Evolutionary conservation across 1,140 invertebrate species (phyloP), one percentile per base, ranked within the genome.

Genomic region (Drosophila persimilis): DNA sequence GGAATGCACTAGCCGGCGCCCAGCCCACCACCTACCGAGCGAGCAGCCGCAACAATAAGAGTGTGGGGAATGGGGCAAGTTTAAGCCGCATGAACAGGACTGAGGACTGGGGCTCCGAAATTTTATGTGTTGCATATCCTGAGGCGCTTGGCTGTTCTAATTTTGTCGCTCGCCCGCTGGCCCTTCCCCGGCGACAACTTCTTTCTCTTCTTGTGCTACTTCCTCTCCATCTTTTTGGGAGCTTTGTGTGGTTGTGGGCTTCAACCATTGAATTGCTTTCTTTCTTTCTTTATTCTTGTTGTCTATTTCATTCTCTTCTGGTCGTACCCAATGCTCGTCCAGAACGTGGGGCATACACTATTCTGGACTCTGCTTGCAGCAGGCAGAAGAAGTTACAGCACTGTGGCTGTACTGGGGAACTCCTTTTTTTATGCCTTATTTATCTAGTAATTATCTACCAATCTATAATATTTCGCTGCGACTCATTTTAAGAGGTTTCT

Each of bases 41-140:
- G 20, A 69, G 35, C 56, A 45, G 15, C 9, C n/a, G 24, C 7
- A 17, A 35, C 20, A n/a, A n/a, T 13, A 31, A n/a, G 0, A 22
- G 8, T 2, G 8, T 2, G 31, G n/a, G 15, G 47, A 69, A 8
- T 55, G 51, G 62, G 35, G 24, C 63, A 66, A 57, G 63, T 62
- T 73, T 54, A 73, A 65, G 69, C 41, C 59, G 50, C 71, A 63
- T 51, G 69, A 62, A 73, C 57, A 44, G 69, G 31, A 11, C 1
- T 9, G 3, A 1, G 9, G 9, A 35, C 43, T 73, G 55, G n/a
- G 35, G 29, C 44, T 54, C 50, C 71, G 50, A 75, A 84, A 63
- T 84, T 85, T 66, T 85, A 70, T 86, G 80, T 80, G 80, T 85
- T 86, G 80, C 80, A 85, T 77, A 86, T 65, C 80, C 77, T 65